Conservation (phyloP, 2,113 vertebrate species). For the Bubo blakistoni region DNA sequence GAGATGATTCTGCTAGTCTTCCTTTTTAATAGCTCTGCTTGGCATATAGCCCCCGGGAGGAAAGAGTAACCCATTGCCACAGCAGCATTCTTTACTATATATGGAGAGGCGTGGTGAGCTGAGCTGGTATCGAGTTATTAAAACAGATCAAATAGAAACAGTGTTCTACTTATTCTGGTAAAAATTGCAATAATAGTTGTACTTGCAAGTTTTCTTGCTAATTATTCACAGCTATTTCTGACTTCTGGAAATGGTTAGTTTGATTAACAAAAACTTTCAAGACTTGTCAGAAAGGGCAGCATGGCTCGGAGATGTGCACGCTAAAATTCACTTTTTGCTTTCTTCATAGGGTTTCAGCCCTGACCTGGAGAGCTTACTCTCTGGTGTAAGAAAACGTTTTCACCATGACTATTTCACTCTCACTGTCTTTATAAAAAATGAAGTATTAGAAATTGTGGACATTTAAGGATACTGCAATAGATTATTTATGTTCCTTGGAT, state of each 20-base stretch:
- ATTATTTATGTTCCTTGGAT: neutral
- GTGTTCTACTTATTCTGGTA: neutral
- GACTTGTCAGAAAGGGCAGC: neutral
- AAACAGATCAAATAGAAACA: neutral
- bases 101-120: neutral
- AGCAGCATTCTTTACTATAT: constrained; percentile 54
- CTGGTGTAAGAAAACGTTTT: neutral
- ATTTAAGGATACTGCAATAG: neutral
- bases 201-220: neutral
- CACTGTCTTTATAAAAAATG: neutral
- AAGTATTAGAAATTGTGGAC: neutral
- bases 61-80: neutral
- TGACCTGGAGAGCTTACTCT: neutral
- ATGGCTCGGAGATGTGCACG: neutral
- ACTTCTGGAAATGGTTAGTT: neutral
- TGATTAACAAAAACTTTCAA: neutral
- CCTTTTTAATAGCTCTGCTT: neutral
- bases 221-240: neutral
- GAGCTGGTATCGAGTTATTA: neutral
- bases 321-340: neutral
- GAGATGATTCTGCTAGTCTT: neutral
- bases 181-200: neutral
- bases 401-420: neutral
- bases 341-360: neutral
- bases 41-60: neutral